phyloP scores from a whole-genome alignment of 1,140 invertebrate species.

The Drosophila rufa region DNA sequence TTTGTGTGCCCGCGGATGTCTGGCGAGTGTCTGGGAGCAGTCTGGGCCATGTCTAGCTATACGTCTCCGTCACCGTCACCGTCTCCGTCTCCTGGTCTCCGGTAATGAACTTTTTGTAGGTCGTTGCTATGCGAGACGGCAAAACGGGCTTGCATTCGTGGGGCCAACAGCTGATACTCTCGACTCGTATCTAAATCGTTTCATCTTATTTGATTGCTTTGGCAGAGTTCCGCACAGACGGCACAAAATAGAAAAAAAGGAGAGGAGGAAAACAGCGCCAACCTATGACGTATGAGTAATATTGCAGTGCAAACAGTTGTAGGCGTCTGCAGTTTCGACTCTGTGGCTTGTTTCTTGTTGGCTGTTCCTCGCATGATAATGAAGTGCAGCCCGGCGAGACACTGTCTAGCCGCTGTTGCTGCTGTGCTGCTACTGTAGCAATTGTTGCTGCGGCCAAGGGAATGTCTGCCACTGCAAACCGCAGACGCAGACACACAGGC shows the following conservation, averaged over 20 bases:
- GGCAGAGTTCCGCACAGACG: conserved; percentile 58
- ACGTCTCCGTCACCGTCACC: conserved; percentile 35
- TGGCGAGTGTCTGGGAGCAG: conserved; percentile 83
- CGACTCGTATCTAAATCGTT: conserved; percentile 52
- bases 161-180: conserved; percentile 42
- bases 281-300: conserved; percentile 77
- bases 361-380: conserved; percentile 78
- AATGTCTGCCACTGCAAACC: conserved; percentile 35
- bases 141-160: conserved; percentile 28
- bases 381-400: conserved; percentile 83
- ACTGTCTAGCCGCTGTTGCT: conserved; percentile 81
- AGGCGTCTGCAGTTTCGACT: conserved; percentile 57
- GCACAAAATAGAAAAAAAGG: conserved; percentile 2
- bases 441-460: conserved; percentile 52
- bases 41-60: conserved; percentile 84
- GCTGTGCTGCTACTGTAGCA: conserved; percentile 23
- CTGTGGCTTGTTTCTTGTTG: conserved; percentile 24
- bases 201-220: conserved; percentile 61
- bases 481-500: conserved; percentile 51
- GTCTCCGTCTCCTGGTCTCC: conserved; percentile 52
- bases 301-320: conserved; percentile 70
- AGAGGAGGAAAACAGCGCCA: conserved; percentile 15
- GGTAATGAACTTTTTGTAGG: conserved; percentile 85
- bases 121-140: conserved; percentile 79
- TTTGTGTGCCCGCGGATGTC: conserved; percentile 61